These are phyloP conservation scores for Limnodromus scolopaceus DNA, from an alignment of 2,797 vertebrate species.

Conservation along the genomic window DNA sequence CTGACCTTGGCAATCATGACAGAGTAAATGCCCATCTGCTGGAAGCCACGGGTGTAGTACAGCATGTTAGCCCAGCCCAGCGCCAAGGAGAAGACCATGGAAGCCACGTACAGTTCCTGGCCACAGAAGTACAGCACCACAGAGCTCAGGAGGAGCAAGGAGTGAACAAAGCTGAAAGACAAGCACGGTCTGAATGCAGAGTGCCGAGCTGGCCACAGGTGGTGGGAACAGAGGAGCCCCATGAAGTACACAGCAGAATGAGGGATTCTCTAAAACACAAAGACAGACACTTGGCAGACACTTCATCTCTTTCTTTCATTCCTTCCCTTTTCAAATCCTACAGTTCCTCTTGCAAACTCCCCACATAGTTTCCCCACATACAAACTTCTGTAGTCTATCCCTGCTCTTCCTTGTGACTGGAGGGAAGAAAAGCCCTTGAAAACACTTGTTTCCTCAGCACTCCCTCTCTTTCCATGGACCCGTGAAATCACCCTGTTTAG, in stretches of 20 bases:
- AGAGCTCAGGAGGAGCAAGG: slow-evolving; percentile 81
- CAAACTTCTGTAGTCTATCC: neutral
- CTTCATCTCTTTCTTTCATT: neutral
- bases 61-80: slow-evolving; percentile 94
- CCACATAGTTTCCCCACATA: neutral
- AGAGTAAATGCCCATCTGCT: slow-evolving; percentile 94
- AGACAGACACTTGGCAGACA: neutral
- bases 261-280: neutral
- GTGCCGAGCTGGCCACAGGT: neutral
- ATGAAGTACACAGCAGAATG: neutral
- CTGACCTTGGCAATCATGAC: slow-evolving; percentile 97
- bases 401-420: neutral
- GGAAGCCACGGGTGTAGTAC: slow-evolving; percentile 90
- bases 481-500: neutral
- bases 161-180: slow-evolving; percentile 88
- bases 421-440: neutral
- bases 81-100: slow-evolving; percentile 89
- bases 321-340: neutral
- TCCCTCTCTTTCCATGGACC: neutral
- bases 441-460: neutral
- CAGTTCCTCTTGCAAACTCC: neutral
- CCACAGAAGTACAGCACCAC: slow-evolving; percentile 79
- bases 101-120: slow-evolving; percentile 81
- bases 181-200: neutral
- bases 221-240: neutral